Evolutionary conservation across 1,140 invertebrate genomes (phyloP), one percentile per base, ranked within the genome.

Genomic region (Heliconius melpomene): DNA sequence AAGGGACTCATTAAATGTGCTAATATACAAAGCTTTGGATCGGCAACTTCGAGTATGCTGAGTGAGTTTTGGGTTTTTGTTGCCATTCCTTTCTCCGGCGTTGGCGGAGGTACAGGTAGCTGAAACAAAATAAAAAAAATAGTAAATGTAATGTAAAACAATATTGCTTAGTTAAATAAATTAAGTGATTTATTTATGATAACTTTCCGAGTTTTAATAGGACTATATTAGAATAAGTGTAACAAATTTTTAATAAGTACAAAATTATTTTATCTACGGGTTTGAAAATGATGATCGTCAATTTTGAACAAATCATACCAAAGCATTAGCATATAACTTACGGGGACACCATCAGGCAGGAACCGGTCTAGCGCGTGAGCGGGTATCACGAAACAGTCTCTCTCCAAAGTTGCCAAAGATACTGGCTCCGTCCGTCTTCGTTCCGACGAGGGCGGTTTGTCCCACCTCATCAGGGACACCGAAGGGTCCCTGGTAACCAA

Each of bases 331-430:
- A 66, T 26, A 11, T 40, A 75, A 95, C 95, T 95, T 95, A 98
- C 97, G 88, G 97, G 97, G 76, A 98, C 97, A 86, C 97, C 98
- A 75, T 97, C 97, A 82, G 97, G 97, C 85, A 98, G 95, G 94
- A 98, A 98, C 80, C 97, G 95, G 91, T 97, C 97, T 80, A 98
- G 95, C 87, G 97, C 97, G 79, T 98, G 97, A 16, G 98, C 96
- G 16, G 98, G 97, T 93, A 98, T 98, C 89, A 98, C 98, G 93
- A 98, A 98, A 92, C 97, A 98, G 94, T 98, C 98, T 88, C 97
- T 95, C 90, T 98, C 97, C 79, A 98, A 93, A 0, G 96, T 97
- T 26, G 97, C 96, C 84, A 98, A 94, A 2, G 96, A 97, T 72
- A 97, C 96, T 26, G 97, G 96, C 86, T 97, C 96, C 2, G 96